These are phyloP conservation scores for Pandion haliaetus DNA, from an alignment of 2,113 vertebrate species.

Conservation along the genomic window DNA sequence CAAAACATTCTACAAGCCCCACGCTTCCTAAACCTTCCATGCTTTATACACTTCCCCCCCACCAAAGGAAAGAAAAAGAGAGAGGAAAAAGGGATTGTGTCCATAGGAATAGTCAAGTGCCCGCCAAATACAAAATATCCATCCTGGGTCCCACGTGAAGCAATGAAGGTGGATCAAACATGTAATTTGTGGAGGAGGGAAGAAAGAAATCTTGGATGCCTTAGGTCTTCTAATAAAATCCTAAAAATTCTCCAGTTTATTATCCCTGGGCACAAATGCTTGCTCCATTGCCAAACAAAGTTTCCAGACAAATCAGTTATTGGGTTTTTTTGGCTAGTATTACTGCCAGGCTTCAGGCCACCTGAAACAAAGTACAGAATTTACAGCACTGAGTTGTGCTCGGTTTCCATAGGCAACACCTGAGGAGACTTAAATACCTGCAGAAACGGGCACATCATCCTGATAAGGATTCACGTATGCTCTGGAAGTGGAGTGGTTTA, in stretches of 20 bases:
- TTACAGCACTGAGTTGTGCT: neutral
- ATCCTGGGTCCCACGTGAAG: neutral
- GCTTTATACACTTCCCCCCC: neutral
- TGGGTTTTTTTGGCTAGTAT: neutral
- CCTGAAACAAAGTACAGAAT: neutral
- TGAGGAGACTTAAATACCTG: neutral
- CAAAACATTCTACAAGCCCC: neutral
- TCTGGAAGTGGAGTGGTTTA: neutral
- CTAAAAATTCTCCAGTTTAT: neutral
- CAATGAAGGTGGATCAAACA: accelerated
- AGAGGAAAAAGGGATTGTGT: neutral
- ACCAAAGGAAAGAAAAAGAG: neutral
- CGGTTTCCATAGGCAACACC: neutral
- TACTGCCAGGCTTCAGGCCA: neutral
- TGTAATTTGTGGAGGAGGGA: neutral
- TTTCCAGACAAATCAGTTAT: neutral
- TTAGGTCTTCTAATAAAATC: neutral
- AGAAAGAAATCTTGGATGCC: neutral
- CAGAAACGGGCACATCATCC: neutral
- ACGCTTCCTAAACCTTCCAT: neutral
- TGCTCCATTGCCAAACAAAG: neutral
- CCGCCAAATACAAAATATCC: neutral
- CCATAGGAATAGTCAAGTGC: neutral
- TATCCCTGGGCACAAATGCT: neutral
- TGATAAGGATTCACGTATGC: neutral